Percentiles rank a stretch among this genome's conserved stretches.
Conservation (phyloP, 2,113 vertebrate species). For the Galeopterus variegatus region DNA sequence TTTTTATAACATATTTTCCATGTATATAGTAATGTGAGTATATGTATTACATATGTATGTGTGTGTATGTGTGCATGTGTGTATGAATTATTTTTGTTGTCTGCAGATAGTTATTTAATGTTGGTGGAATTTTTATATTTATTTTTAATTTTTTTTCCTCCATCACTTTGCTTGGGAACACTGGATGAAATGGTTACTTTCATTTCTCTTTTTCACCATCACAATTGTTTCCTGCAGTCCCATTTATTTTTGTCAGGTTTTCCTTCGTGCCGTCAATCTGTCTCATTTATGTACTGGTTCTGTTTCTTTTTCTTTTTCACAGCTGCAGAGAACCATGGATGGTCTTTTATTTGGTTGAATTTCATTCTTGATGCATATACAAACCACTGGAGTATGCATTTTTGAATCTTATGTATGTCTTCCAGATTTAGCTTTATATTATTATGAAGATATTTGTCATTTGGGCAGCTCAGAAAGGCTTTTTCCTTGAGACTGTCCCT, state of each 20-base stretch:
- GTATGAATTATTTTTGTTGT: not conserved
- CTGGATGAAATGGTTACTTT: not conserved
- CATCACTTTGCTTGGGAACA: not conserved
- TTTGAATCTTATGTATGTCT: slow-evolving; percentile 38
- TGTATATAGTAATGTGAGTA: not conserved
- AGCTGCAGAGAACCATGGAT: not conserved
- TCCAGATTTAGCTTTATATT: slow-evolving; percentile 26
- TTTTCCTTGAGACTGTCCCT: slow-evolving; percentile 31
- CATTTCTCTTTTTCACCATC: slow-evolving; percentile 38
- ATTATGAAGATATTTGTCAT: slow-evolving; percentile 54
- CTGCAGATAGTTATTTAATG: not conserved
- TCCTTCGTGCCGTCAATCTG: slow-evolving; percentile 63
- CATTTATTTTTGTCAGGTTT: slow-evolving; percentile 74
- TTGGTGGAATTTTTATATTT: not conserved
- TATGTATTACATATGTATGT: fast-evolving
- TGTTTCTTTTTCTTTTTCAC: slow-evolving; percentile 16
- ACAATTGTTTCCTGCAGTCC: slow-evolving; percentile 59
- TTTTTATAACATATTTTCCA: not conserved
- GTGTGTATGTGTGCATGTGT: not conserved
- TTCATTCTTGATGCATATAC: slow-evolving; percentile 61
- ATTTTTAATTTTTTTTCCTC: not conserved
- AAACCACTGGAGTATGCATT: slow-evolving; percentile 1
- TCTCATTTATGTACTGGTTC: slow-evolving; percentile 38
- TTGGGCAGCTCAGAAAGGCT: not conserved
- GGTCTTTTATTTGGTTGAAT: slow-evolving; percentile 62